Base-by-base conservation (phyloP, 2,888 invertebrate species). In the Tetheella fluctuosa region DNA sequence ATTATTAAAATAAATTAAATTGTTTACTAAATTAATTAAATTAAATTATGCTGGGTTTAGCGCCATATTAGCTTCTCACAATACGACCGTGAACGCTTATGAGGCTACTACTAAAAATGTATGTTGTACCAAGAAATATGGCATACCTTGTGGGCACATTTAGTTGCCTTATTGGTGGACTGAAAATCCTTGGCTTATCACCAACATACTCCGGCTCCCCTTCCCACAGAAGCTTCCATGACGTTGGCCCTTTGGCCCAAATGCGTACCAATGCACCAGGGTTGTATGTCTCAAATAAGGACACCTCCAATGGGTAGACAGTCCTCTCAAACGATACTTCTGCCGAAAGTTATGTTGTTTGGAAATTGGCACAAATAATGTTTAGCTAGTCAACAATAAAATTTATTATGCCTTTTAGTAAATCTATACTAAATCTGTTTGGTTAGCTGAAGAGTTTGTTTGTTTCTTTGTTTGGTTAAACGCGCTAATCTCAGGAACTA, bases 241-340 rank as follows among this genome's bases (percentile, higher is more conserved):
- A 85, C 0, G 76, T 74, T 0, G 90, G 85, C 1, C 88, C 88
- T 59, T 89, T 83, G 0, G 96, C 97, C 96, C 97, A 97, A 63
- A 97, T 96, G 65, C 96, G 94, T 20, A 97, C 95, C 39, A 97
- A 94, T 2, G 97, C 96, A 25, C 97, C 97, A 0, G 97, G 97
- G 85, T 97, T 97, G 76, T 96, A 97, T 0, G 97, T 97, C 89
- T 98, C 97, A 83, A 96, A 98, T 64, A 98, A 94, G 1, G 95
- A 95, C 60, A 98, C 94, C 73, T 95, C 94, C 56, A 95, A 85
- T 7, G 96, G 96, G 77, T 95, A 94, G 2, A 97, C 96, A 57
- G 94, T 91, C 67, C 90, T 91, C 78, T 95, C 94, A 86, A 95
- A 97, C 73, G 94, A 95, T 76, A 95, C 93, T 91, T 95, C 96